Evolutionary conservation across 2,888 invertebrate species (phyloP).

Genomic region (Cheilosia scutellata): DNA sequence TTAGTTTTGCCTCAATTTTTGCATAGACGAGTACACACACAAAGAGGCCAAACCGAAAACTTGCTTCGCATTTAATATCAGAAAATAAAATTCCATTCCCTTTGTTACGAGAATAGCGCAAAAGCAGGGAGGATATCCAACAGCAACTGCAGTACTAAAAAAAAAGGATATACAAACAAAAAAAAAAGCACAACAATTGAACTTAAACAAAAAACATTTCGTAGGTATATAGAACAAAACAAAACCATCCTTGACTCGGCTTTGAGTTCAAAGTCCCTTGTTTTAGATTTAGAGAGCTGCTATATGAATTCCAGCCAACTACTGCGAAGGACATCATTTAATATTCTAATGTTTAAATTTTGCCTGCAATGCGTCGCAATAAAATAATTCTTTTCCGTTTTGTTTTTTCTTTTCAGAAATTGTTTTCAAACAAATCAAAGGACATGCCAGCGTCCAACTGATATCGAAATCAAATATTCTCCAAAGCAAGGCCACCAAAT

Average conservation of each 20-base stretch:
- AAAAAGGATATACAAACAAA: slow-evolving; percentile 5
- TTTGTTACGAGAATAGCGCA: slow-evolving; percentile 35
- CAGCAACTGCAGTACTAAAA: slow-evolving; percentile 3
- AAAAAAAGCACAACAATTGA: slow-evolving; percentile 2
- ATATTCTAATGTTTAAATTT: slow-evolving; percentile 19
- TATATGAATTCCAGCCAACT: not conserved
- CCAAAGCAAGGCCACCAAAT: slow-evolving; percentile 70
- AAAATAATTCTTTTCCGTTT: slow-evolving; percentile 10
- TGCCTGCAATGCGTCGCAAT: slow-evolving; percentile 59
- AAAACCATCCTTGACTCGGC: slow-evolving; percentile 52
- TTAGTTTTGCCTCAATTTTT: not conserved
- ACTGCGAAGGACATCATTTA: slow-evolving; percentile 19
- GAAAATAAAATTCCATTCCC: slow-evolving; percentile 28
- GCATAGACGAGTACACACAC: not conserved
- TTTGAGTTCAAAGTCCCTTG: slow-evolving; percentile 19
- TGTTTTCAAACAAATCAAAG: slow-evolving; percentile 11
- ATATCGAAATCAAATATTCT: slow-evolving; percentile 41
- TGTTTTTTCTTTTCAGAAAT: slow-evolving; percentile 56
- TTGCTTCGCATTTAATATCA: slow-evolving; percentile 27
- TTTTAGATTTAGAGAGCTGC: not conserved
- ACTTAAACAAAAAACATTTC: slow-evolving; percentile 4
- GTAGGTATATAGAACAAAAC: slow-evolving; percentile 11
- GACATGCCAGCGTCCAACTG: slow-evolving; percentile 27
- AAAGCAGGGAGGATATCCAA: slow-evolving; percentile 14
- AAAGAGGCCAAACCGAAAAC: slow-evolving; percentile 40